Evolutionary conservation across 2,113 vertebrate genomes (phyloP).

Genomic region (Microcebus griseorufus): DNA sequence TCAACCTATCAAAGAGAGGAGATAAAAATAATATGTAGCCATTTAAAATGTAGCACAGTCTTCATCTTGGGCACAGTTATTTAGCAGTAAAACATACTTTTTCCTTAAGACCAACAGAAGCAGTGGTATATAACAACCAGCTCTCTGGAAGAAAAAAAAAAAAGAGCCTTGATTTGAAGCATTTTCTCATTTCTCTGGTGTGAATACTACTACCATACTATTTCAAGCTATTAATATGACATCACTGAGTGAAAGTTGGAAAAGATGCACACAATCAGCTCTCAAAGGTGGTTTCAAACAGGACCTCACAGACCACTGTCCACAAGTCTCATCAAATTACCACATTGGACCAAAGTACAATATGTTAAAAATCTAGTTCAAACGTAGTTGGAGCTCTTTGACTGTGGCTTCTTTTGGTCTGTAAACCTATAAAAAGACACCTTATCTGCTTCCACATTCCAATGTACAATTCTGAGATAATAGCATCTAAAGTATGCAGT

Average conservation of each 20-base stretch:
- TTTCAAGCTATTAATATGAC: neutral
- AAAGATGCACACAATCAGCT: neutral
- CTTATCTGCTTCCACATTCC: neutral
- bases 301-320: too few relatives aligned
- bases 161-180: neutral
- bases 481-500: neutral
- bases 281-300: neutral
- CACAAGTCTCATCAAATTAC: neutral
- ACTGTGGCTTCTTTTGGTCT: neutral
- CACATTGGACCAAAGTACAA: neutral
- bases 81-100: neutral
- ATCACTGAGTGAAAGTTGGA: neutral
- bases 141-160: neutral
- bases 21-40: neutral
- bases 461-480: neutral
- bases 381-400: neutral
- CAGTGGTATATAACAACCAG: neutral
- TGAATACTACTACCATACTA: neutral
- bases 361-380: neutral
- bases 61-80: neutral
- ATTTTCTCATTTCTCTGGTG: neutral
- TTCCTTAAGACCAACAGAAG: neutral
- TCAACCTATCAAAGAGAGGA: neutral
- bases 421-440: neutral
- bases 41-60: neutral